Evolutionary conservation across 53 echinoderm and acorn worm species (phyloP), one percentile per base, ranked within the genome.

Genomic region (Holothuria scabra): DNA sequence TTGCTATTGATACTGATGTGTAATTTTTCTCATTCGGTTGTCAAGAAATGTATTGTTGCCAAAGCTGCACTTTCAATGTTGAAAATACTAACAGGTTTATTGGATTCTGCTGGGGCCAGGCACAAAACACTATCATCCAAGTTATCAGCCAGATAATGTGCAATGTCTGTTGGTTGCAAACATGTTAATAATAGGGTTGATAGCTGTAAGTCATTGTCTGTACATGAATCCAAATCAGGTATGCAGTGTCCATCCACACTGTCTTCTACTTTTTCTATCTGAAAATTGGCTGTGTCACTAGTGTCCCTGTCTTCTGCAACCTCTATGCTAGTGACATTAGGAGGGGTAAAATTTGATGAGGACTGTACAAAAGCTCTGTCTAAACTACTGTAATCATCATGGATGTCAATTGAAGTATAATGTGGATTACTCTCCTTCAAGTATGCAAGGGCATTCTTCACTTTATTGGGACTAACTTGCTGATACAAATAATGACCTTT

Each of bases 61-160:
- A 94, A 94, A 65, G 79, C 89, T 67, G 88, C 85, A n/a, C 76
- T 64, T 88, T 88, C 83, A 44, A 85, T 79, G 48, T 86, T 83
- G 41, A 95, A 58, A 41, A 92, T 30, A 72, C 66, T 71, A 34
- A 89, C 76, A 60, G 92, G 91, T 60, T 37, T 76, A 84, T 92
- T 89, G n/a, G 84, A 84, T 87, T 94, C 95, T 79, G 84, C 87
- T 55, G 95, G 93, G 5, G 93, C 93, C 48, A 86, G 60, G 80
- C 70, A 84, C 57, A 91, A 63, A 11, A 93, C 84, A 16, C 81
- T 84, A 28, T 86, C 66, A 80, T 82, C 76, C 66, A 86, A 83
- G 62, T 75, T 21, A 75, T 86, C 91, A 23, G 81, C 20, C 8
- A 86, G 48, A 82, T 88, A 26, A 16, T 90, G 88, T 68, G 85